Conservation (phyloP, 2,888 invertebrate genomes). For the Protula sp. region DNA sequence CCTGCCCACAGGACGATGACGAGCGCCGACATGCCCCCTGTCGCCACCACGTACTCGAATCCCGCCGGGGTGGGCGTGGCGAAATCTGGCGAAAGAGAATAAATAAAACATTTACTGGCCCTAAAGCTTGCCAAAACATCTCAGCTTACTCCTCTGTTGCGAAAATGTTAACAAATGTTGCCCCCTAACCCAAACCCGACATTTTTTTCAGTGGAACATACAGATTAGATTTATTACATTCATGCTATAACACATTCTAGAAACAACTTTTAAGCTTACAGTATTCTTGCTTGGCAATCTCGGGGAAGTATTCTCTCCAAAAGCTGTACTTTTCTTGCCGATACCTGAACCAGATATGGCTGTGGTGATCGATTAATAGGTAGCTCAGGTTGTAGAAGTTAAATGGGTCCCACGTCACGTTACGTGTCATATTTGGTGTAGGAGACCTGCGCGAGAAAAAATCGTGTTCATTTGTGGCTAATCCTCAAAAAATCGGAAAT, state of each 20-base stretch:
- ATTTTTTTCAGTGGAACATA: too few relatives aligned
- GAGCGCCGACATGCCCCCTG: constrained; percentile 20
- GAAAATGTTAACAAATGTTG: too few relatives aligned
- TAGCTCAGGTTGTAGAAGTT: constrained; percentile 47
- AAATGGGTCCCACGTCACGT: constrained; percentile 47
- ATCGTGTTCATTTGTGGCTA: too few relatives aligned
- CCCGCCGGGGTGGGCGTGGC: constrained; percentile 26
- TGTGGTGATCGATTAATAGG: constrained; percentile 40
- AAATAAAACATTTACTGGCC: too few relatives aligned
- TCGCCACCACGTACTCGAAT: constrained; percentile 23
- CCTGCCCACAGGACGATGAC: constrained; percentile 9
- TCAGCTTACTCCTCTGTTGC: too few relatives aligned
- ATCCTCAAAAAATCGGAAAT: too few relatives aligned
- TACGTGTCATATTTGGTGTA: constrained; percentile 38
- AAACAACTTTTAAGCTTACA: constrained; percentile 16
- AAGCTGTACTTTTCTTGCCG: constrained; percentile 45
- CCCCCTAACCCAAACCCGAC: too few relatives aligned
- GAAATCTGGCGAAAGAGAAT: not conserved
- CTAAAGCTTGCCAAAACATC: too few relatives aligned
- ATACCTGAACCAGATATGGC: constrained; percentile 38
- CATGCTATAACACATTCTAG: too few relatives aligned
- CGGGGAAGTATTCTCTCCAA: constrained; percentile 48
- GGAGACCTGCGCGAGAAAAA: constrained; percentile 35
- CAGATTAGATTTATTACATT: too few relatives aligned
- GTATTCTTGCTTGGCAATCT: constrained; percentile 30